These are phyloP conservation scores for Vicugna pacos DNA, from an alignment of 2,113 vertebrate species.

Conservation along the genomic window DNA sequence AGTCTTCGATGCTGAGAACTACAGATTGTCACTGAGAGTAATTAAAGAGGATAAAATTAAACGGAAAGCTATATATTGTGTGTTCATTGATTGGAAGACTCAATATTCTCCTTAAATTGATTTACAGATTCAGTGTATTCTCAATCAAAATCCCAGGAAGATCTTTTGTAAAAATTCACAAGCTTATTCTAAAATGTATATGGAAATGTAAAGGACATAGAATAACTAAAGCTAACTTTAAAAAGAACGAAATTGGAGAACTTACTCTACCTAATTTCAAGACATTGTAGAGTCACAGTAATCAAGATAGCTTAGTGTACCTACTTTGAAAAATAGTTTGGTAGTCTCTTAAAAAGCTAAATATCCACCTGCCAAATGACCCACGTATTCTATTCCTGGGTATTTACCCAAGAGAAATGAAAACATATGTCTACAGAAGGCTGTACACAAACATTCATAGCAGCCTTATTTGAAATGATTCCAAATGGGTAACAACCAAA, in stretches of 20 bases:
- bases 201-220: neutral
- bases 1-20: neutral
- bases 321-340: neutral
- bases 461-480: neutral
- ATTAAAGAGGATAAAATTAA: conserved; percentile 19
- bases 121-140: neutral
- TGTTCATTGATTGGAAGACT: neutral
- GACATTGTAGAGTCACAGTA: neutral
- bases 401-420: conserved; percentile 20
- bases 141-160: conserved; percentile 2
- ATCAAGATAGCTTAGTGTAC: neutral
- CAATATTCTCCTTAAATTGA: neutral
- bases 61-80: neutral
- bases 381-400: neutral
- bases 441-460: neutral
- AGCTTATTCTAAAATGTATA: conserved; percentile 1
- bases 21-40: neutral
- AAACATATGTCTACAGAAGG: neutral
- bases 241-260: conserved; percentile 11
- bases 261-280: neutral
- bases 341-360: conserved; percentile 4
- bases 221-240: neutral
- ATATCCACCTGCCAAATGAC: neutral
- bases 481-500: neutral
- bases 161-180: conserved; percentile 7